A percentile compares a stretch with the other conserved stretches of the same genome.
phyloP scores from a whole-genome alignment of 2,888 invertebrate genomes.

The Mycalesis mineus region DNA sequence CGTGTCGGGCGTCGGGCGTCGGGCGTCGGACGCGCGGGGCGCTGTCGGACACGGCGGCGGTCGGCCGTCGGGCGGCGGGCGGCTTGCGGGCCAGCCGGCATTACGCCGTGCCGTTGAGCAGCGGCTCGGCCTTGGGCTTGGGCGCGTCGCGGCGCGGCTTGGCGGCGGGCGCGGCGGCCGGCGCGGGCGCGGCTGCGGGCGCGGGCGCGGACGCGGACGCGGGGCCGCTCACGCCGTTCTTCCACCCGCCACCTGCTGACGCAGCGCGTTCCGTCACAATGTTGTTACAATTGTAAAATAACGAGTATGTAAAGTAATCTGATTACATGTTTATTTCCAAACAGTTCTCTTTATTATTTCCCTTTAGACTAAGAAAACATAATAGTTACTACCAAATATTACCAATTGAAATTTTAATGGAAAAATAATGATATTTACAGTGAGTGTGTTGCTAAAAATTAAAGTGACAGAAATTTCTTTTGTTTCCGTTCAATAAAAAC shows the following conservation, averaged over 20 bases:
- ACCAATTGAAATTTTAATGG: too few species aligned
- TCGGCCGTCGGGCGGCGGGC: constrained; percentile 27
- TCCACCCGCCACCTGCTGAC: constrained; percentile 67
- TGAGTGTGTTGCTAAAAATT: too few species aligned
- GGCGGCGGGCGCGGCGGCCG: constrained; percentile 33
- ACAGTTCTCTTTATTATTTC: too few species aligned
- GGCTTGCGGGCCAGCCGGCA: constrained; percentile 28
- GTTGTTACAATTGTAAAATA: too few species aligned
- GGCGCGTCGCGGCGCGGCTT: constrained; percentile 61
- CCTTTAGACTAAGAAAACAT: too few species aligned
- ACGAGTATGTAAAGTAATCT: too few species aligned
- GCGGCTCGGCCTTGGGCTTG: constrained; percentile 79
- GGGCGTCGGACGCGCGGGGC: constrained; percentile 25
- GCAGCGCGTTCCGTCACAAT: constrained; percentile 1
- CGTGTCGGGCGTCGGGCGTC: constrained; percentile 29
- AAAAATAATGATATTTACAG: too few species aligned
- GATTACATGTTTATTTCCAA: too few species aligned
- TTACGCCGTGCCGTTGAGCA: constrained; percentile 83
- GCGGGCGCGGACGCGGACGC: constrained; percentile 41
- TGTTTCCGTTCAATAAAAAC: too few species aligned
- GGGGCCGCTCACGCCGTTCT: constrained; percentile 53
- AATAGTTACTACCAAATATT: too few species aligned
- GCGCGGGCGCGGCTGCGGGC: constrained; percentile 28
- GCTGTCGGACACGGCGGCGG: constrained; percentile 18
- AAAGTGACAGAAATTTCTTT: too few species aligned